Conservation (phyloP, 53 echinoderm and acorn worm species). For the Holothuria scabra region DNA sequence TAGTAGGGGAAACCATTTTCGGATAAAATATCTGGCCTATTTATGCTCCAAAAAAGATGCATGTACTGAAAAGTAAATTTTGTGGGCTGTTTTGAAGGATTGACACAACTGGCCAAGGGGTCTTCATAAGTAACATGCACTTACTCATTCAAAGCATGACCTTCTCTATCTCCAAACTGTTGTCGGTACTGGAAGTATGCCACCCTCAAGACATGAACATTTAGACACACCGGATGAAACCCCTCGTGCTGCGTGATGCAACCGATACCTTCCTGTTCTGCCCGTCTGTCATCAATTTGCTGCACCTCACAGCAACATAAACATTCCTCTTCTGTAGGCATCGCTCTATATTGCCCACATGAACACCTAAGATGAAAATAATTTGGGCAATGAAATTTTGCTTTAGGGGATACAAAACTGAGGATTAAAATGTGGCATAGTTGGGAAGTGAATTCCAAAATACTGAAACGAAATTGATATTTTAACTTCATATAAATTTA, state of each 20-base stretch:
- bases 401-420: no score
- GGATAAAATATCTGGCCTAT: no score
- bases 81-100: no score
- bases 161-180: conserved; percentile 35
- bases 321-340: conserved; percentile 41
- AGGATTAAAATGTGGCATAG: no score
- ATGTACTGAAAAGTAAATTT: no score
- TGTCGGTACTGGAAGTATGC: conserved; percentile 51
- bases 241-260: conserved; percentile 51
- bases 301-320: conserved; percentile 35
- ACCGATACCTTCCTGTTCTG: neutral
- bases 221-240: conserved; percentile 22
- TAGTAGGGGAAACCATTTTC: no score
- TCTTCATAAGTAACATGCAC: conserved; percentile 2
- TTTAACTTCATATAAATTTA: no score
- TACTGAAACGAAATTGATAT: no score
- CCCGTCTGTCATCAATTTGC: conserved; percentile 13
- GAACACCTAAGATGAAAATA: conserved; percentile 35
- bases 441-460: no score
- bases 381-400: neutral
- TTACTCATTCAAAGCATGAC: conserved; percentile 40
- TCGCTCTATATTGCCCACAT: conserved; percentile 32
- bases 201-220: conserved; percentile 42
- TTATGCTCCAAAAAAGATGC: no score
- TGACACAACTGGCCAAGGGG: no score